phyloP scores from a whole-genome alignment of 2,797 vertebrate species.

The Mycteria americana region DNA sequence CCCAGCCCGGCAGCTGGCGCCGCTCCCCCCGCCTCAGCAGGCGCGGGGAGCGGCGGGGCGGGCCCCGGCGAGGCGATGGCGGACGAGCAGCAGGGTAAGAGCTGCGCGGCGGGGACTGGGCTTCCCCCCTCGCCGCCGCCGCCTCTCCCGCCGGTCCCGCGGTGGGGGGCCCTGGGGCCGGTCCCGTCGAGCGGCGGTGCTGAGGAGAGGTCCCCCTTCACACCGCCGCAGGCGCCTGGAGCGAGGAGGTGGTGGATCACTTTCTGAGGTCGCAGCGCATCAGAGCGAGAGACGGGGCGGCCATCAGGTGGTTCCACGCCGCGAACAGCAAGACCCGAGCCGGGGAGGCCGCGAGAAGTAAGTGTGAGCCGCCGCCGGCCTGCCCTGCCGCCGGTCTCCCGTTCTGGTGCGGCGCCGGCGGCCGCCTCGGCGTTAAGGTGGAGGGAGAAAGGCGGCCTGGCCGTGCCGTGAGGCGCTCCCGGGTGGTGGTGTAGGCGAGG shows the following conservation, averaged over 20 bases:
- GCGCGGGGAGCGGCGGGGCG: not conserved
- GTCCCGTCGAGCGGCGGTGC: not conserved
- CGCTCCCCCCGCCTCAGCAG: not conserved
- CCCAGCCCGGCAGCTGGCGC: no score
- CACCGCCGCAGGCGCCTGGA: constrained; percentile 55
- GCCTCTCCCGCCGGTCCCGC: not conserved
- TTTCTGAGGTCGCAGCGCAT: constrained; percentile 74
- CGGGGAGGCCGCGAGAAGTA: constrained; percentile 79
- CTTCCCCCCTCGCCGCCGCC: no score
- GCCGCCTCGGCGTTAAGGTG: not conserved
- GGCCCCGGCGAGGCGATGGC: not conserved
- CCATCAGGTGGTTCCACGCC: constrained; percentile 86
- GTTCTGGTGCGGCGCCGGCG: no score
- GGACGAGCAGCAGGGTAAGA: not conserved
- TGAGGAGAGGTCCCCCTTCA: not conserved
- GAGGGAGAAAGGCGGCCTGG: no score
- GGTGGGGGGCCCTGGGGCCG: not conserved
- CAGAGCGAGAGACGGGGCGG: constrained; percentile 75
- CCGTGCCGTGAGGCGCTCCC: not conserved
- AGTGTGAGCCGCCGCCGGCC: not conserved
- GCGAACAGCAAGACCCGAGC: constrained; percentile 82
- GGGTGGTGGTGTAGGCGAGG: no score
- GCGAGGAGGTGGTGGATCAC: constrained; percentile 77
- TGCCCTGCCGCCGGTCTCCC: no score
- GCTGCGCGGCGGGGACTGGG: rapidly evolving